Percentiles rank a stretch among this genome's conserved stretches.
Conservation (phyloP, 2,113 vertebrate genomes). For the Plecturocebus donacophilus region DNA sequence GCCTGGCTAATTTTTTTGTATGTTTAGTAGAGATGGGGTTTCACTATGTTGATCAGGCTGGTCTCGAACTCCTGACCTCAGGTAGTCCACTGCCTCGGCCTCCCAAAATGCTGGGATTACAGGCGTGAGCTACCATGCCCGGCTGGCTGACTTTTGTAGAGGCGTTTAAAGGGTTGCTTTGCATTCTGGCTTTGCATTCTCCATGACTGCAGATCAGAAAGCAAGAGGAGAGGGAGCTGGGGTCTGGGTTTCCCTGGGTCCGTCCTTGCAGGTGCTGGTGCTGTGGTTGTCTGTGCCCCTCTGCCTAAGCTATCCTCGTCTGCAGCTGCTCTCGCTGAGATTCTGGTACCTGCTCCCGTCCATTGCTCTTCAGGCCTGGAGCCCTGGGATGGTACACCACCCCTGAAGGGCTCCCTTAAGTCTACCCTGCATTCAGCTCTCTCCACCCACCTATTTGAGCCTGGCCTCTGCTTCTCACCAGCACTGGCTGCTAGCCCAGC, state of each 20-base stretch:
- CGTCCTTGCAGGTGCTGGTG: background rate
- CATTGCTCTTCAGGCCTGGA: accelerated
- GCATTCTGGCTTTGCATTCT: background rate
- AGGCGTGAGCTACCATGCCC: no score
- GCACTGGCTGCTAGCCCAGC: background rate
- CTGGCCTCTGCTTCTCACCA: background rate
- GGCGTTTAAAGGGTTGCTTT: background rate
- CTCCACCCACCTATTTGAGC: no score
- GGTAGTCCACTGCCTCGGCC: no score
- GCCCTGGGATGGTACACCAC: background rate
- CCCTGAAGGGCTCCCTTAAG: background rate
- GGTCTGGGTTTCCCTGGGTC: background rate
- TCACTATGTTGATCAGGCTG: no score
- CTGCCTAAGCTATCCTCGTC: background rate
- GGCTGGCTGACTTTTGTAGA: background rate
- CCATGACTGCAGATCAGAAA: background rate
- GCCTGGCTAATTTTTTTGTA: no score
- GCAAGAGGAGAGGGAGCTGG: background rate
- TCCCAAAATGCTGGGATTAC: no score
- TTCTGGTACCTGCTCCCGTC: background rate
- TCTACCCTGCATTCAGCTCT: no score
- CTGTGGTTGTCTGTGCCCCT: background rate
- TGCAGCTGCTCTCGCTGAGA: accelerated
- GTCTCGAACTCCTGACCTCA: no score
- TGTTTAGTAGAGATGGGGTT: no score